phyloP scores from a whole-genome alignment of 2,797 vertebrate species.

The Coregonus suidteri region DNA sequence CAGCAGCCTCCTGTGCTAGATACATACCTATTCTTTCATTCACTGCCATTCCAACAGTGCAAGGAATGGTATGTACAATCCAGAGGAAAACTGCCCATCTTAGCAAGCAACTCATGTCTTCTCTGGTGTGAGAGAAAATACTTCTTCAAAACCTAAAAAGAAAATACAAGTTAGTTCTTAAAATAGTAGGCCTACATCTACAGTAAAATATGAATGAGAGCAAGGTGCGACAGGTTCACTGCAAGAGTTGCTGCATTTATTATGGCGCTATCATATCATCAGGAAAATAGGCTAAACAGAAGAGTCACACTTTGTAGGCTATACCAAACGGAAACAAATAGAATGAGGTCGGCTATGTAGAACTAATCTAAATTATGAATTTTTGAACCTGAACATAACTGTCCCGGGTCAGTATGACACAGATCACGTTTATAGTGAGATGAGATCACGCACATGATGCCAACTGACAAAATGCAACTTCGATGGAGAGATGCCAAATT shows the following conservation, averaged over 20 bases:
- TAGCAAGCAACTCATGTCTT: slow-evolving; percentile 80
- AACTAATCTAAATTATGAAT: not conserved
- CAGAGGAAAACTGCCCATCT: slow-evolving; percentile 83
- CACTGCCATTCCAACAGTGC: slow-evolving; percentile 78
- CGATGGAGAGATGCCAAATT: slow-evolving; percentile 43
- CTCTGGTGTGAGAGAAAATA: slow-evolving; percentile 73
- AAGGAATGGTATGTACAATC: slow-evolving; percentile 75
- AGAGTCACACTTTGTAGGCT: not conserved
- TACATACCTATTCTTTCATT: slow-evolving; percentile 86
- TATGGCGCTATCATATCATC: not conserved
- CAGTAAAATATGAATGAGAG: not conserved
- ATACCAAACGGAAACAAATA: not conserved
- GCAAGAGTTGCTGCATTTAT: not conserved
- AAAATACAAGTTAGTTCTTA: not conserved
- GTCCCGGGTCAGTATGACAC: slow-evolving; percentile 33
- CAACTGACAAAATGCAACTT: slow-evolving; percentile 30
- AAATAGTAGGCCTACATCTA: not conserved
- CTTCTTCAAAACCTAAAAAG: slow-evolving; percentile 73
- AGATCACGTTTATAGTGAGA: slow-evolving; percentile 52
- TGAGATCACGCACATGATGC: slow-evolving; percentile 28
- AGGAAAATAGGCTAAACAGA: not conserved
- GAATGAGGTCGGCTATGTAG: not conserved
- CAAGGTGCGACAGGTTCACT: not conserved
- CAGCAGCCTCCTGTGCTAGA: slow-evolving; percentile 5
- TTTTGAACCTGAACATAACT: not conserved